A percentile compares a stretch with the other conserved stretches of the same genome.
Evolutionary conservation across 2,888 invertebrate genomes (phyloP).

Genomic region (Junonia oenone): DNA sequence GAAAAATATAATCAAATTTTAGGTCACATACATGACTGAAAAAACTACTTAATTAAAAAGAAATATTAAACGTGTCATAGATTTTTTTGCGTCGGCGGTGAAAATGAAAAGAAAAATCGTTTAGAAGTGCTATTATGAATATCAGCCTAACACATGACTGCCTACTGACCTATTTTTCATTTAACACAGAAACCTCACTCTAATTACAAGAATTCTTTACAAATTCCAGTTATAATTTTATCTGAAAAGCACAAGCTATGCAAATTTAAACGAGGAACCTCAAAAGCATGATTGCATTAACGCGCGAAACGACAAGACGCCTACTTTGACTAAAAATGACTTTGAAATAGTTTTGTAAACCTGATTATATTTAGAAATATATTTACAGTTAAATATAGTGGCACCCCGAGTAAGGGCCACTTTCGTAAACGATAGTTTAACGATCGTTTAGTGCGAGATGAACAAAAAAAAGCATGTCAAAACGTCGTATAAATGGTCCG

Average conservation of each 20-base stretch:
- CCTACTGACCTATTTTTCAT: conserved; percentile 23
- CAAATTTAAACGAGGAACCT: conserved; percentile 5
- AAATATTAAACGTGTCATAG: conserved; percentile 1
- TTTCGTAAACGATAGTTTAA: too few species aligned
- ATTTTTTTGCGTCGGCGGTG: not conserved
- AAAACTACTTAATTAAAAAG: not conserved
- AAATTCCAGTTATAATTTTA: conserved; percentile 15
- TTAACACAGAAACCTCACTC: conserved; percentile 18
- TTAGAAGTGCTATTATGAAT: conserved; percentile 13
- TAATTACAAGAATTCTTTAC: conserved; percentile 25
- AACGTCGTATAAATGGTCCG: too few species aligned
- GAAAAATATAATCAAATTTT: not conserved
- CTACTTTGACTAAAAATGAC: not conserved
- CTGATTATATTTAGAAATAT: not conserved
- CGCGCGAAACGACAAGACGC: not conserved
- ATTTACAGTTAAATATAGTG: not conserved
- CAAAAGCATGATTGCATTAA: not conserved
- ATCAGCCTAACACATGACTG: conserved; percentile 11
- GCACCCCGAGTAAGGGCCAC: too few species aligned
- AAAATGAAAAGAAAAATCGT: conserved; percentile 4
- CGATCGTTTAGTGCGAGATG: too few species aligned
- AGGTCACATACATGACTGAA: not conserved
- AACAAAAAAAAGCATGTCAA: too few species aligned
- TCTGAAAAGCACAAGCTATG: not conserved
- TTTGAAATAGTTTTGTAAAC: too few species aligned